phyloP scores from a whole-genome alignment of 2,797 vertebrate species.

The Hydrophis major region DNA sequence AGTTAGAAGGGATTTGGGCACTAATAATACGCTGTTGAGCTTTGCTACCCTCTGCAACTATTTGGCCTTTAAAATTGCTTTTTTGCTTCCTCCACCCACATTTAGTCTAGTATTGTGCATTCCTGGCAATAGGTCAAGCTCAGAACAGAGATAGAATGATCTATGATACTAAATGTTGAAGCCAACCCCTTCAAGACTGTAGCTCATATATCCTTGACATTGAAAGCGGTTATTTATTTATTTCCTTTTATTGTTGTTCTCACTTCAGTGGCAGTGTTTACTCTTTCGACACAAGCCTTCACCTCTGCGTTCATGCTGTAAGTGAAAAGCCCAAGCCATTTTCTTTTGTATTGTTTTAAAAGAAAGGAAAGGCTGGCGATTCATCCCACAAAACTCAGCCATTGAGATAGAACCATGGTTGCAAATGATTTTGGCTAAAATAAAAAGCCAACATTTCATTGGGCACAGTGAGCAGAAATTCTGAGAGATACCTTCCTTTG shows the following conservation, averaged over 20 bases:
- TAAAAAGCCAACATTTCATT: conserved; percentile 16
- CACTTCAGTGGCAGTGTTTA: conserved; percentile 36
- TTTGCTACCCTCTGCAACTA: accelerated
- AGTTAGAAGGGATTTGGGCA: neutral
- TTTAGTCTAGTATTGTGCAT: neutral
- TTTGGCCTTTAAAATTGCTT: conserved; percentile 16
- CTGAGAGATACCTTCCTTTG: conserved; percentile 19
- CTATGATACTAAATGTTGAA: conserved; percentile 27
- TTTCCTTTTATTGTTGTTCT: conserved; percentile 48
- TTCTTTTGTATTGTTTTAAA: conserved; percentile 8
- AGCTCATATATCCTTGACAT: conserved; percentile 9
- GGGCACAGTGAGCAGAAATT: conserved; percentile 15
- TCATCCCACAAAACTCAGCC: neutral
- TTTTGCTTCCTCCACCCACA: neutral
- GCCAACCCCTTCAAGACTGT: conserved; percentile 46
- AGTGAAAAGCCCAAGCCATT: neutral
- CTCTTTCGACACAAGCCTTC: conserved; percentile 39
- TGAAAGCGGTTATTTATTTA: neutral
- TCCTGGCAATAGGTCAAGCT: conserved; percentile 10
- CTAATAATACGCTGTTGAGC: neutral
- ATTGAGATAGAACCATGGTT: neutral
- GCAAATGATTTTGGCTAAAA: neutral
- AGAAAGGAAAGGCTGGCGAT: neutral
- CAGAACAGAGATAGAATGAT: conserved; percentile 19
- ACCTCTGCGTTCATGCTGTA: conserved; percentile 31